These are phyloP conservation scores for Sarcophilus harrisii DNA, from an alignment of 2,797 vertebrate genomes.

Conservation along the genomic window DNA sequence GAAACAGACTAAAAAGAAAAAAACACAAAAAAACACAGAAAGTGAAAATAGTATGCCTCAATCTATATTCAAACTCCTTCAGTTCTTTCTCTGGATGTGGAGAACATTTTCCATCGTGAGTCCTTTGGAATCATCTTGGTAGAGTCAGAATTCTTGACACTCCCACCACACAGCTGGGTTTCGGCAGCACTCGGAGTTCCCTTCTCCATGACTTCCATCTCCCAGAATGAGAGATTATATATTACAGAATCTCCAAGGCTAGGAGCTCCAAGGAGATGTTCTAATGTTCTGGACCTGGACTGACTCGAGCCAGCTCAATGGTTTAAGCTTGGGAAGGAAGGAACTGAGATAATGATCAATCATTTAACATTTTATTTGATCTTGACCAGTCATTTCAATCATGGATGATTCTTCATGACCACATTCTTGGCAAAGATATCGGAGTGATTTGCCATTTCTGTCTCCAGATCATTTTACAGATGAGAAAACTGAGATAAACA, in stretches of 20 bases:
- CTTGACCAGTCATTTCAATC: background rate
- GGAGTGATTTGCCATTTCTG: background rate
- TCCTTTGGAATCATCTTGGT: background rate
- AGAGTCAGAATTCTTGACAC: background rate
- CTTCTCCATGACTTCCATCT: background rate
- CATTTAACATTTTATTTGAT: background rate
- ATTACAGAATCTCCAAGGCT: background rate
- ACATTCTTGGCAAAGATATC: background rate
- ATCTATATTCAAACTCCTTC: background rate
- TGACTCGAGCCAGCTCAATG: background rate
- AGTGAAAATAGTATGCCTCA: background rate
- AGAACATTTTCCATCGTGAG: background rate
- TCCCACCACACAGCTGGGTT: background rate
- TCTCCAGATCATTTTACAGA: background rate
- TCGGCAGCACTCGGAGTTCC: background rate
- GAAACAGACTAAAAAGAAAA: background rate
- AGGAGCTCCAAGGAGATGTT: background rate
- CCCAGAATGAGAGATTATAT: background rate
- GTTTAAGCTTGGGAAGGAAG: background rate
- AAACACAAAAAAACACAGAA: background rate
- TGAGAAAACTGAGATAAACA: background rate
- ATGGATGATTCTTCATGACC: background rate
- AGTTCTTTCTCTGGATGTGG: background rate
- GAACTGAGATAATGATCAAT: background rate
- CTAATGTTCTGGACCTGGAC: background rate